Evolutionary conservation across 2,797 vertebrate genomes (phyloP), one percentile per base, ranked within the genome.

Genomic region (Chelon auratus): DNA sequence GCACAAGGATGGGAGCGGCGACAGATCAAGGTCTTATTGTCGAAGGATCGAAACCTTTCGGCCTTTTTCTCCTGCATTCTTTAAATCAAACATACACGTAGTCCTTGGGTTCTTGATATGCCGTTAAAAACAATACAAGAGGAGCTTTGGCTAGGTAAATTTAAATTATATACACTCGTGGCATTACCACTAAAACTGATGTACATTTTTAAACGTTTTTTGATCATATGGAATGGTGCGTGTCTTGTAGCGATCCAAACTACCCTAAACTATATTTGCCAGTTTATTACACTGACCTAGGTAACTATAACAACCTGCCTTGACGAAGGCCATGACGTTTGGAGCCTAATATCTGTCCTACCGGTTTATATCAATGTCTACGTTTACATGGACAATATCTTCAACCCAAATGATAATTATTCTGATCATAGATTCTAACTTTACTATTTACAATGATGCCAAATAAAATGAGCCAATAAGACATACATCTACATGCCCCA

Each of bases 21-120:
- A 24, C 18, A 66, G 61, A 84, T 78, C 77, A 79, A 62, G 50
- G 36, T 37, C 62, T 75, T 64, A 58, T 62, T 69, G 54, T 24
- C 11, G 54, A 53, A 22, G 13, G 59, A 40, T 57, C 56, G 9
- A 37, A 70, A 50, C 17, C 67, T 66, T 57, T 45, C 64, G n/a
- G 36, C n/a, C 60, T 37, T 70, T 22, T 26, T 26, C 24, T 59
- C 26, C 3, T 9, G 4, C 13, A 1, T 55, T 11, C 42, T 73
- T 64, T 75, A 68, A 17, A 40, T 52, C 36, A 68, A 55, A 75
- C 5, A 65, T 17, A 60, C 55, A 62, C 62, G 68, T 8, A 17
- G 17, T 15, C 5, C 45, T 18, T 20, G 9, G 36, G 20, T 45
- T 69, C 15, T 57, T 68, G n/a, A 68, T 53, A 47, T 66, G 53